These are phyloP conservation scores for Trachelus tabidus DNA, from an alignment of 2,888 invertebrate species.

Conservation along the genomic window DNA sequence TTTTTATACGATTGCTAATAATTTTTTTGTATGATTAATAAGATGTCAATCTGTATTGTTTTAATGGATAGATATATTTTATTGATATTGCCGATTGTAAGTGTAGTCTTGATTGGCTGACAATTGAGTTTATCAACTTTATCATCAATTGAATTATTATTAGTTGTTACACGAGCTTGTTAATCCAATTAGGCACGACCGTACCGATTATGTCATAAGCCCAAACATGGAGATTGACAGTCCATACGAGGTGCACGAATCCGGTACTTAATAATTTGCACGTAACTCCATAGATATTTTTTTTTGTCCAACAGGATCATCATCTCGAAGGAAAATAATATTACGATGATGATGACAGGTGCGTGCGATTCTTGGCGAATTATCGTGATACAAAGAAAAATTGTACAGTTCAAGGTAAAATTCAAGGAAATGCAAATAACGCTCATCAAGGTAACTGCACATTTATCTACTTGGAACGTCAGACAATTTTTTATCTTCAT, in stretches of 20 bases:
- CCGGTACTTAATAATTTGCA: background rate
- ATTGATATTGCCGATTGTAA: too few relatives aligned
- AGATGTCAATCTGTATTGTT: background rate
- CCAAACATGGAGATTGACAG: background rate
- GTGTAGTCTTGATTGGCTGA: too few relatives aligned
- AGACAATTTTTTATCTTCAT: background rate
- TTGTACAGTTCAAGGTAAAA: background rate
- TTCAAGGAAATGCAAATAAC: background rate
- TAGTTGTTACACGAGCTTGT: background rate
- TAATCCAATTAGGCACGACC: background rate
- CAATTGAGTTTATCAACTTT: background rate
- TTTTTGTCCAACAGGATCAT: background rate
- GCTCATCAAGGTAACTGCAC: background rate
- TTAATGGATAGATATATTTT: too few relatives aligned
- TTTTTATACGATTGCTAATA: too few relatives aligned
- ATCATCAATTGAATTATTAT: background rate
- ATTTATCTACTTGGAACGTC: background rate
- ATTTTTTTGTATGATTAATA: background rate
- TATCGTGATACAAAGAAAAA: background rate
- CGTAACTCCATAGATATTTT: background rate
- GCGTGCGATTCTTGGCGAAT: background rate
- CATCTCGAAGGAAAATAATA: background rate
- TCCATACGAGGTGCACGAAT: background rate
- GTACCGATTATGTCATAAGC: background rate
- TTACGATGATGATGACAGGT: background rate